phyloP scores from a whole-genome alignment of 2,113 vertebrate genomes.

The Passer domesticus region DNA sequence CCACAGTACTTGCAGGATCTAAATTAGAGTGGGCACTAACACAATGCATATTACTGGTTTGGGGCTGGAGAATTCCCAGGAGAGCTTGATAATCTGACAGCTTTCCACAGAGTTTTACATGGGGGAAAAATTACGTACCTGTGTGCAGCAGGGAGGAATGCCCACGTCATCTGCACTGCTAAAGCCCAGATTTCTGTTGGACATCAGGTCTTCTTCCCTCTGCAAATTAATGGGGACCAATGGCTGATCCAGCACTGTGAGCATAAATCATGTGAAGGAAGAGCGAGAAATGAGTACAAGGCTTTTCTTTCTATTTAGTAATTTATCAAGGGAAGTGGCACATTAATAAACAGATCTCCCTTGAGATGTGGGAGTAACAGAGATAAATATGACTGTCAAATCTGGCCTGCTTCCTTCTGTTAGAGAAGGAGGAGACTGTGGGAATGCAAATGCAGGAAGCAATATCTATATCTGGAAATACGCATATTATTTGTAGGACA shows the following conservation, averaged over 20 bases:
- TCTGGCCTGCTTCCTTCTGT: constrained; percentile 77
- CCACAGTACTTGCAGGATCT: constrained; percentile 48
- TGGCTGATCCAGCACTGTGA: constrained; percentile 38
- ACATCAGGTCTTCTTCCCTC: constrained; percentile 38
- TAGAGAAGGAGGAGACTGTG: constrained; percentile 67
- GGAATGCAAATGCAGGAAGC: constrained; percentile 70
- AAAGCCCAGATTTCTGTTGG: constrained; percentile 24
- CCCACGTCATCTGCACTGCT: background rate
- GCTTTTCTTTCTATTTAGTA: constrained; percentile 87
- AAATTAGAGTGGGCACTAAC: constrained; percentile 75
- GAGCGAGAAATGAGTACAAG: constrained; percentile 82
- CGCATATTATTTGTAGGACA: constrained; percentile 13
- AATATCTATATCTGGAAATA: constrained; percentile 30
- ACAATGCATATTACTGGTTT: constrained; percentile 43
- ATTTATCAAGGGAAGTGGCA: constrained; percentile 87
- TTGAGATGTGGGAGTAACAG: constrained; percentile 82
- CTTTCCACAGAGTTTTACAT: constrained; percentile 39
- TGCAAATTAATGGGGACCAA: constrained; percentile 66
- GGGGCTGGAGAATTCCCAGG: constrained; percentile 48
- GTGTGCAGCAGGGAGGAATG: background rate
- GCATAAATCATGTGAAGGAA: constrained; percentile 81
- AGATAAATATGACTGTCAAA: constrained; percentile 84
- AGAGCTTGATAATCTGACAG: constrained; percentile 48
- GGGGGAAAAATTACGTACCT: background rate
- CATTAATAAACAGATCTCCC: constrained; percentile 90